phyloP scores from a whole-genome alignment of 64 coral and sea anemone genomes.

The Catalaphyllia jardinei region DNA sequence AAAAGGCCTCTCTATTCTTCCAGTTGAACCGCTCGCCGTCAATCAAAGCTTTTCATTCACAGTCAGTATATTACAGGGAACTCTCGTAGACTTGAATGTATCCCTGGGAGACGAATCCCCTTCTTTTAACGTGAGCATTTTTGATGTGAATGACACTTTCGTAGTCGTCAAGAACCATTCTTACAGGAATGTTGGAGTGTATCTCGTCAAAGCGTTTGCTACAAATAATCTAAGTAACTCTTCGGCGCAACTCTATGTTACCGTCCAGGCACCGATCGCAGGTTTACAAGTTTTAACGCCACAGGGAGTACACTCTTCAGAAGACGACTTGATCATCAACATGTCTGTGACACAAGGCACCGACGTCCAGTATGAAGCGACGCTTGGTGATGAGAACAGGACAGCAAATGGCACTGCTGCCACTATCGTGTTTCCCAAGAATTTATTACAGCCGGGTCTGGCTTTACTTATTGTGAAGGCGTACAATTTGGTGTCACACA shows the following conservation, averaged over 20 bases:
- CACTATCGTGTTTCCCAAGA: not conserved
- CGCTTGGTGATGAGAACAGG: not conserved
- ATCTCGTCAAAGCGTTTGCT: conserved; percentile 12
- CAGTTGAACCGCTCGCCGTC: not conserved
- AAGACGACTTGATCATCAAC: not conserved
- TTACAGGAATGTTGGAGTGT: not conserved
- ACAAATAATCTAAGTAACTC: conserved; percentile 15
- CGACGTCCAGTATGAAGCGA: not conserved
- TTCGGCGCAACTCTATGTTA: not conserved
- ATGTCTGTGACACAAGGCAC: conserved; percentile 11
- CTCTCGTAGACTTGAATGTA: conserved; percentile 3
- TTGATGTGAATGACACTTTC: not conserved
- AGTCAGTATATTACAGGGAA: not conserved
- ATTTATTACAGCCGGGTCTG: not conserved
- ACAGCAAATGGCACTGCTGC: not conserved
- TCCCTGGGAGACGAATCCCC: conserved; percentile 15
- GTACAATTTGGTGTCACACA: not conserved
- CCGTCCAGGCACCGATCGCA: conserved; percentile 10
- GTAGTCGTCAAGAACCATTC: not conserved
- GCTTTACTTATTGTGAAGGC: not conserved
- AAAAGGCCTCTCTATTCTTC: not conserved
- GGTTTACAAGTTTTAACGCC: not conserved
- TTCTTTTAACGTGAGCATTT: not conserved
- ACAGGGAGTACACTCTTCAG: not conserved
- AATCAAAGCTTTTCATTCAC: not conserved